These are phyloP conservation scores for Pycnomerus fuliginosus DNA, from an alignment of 2,888 invertebrate species.

Conservation along the genomic window DNA sequence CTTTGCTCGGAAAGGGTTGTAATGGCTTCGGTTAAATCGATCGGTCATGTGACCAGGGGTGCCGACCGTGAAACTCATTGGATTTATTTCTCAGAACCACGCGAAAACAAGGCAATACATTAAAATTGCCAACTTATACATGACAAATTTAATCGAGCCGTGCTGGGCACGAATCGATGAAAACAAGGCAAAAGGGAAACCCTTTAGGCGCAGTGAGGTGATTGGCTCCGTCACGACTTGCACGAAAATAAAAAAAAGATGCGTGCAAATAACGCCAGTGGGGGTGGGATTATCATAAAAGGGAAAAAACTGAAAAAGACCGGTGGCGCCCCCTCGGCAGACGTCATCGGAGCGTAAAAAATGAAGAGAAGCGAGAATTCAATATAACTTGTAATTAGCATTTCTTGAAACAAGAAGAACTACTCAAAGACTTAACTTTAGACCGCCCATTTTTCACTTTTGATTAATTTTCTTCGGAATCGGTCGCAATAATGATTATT, in stretches of 20 bases:
- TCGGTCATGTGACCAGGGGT: constrained; percentile 26
- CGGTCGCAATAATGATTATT: too few relatives aligned
- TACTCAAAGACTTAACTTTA: too few relatives aligned
- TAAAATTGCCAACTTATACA: constrained; percentile 16
- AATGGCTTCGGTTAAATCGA: constrained; percentile 30
- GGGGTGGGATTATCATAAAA: constrained; percentile 26
- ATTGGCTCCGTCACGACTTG: constrained; percentile 13
- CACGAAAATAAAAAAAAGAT: constrained; percentile 16
- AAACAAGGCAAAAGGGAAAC: constrained; percentile 4
- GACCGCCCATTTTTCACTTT: too few relatives aligned
- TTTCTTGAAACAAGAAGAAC: too few relatives aligned
- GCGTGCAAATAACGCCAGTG: constrained; percentile 9
- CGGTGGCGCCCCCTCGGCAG: background rate
- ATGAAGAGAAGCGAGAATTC: too few relatives aligned
- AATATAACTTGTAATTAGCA: too few relatives aligned
- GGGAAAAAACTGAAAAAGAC: constrained; percentile 1
- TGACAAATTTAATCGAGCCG: constrained; percentile 17
- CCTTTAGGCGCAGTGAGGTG: constrained; percentile 13
- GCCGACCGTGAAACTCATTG: constrained; percentile 8
- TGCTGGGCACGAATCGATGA: constrained; percentile 13
- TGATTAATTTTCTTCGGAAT: too few relatives aligned
- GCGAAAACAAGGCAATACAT: constrained; percentile 15
- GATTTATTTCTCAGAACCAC: constrained; percentile 28
- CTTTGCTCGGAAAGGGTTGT: constrained; percentile 29
- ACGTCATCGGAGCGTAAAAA: too few relatives aligned